Percentiles rank a stretch among this genome's conserved stretches.
These are phyloP conservation scores for Scalopus aquaticus DNA, from an alignment of 2,113 vertebrate genomes.

Conservation along the genomic window DNA sequence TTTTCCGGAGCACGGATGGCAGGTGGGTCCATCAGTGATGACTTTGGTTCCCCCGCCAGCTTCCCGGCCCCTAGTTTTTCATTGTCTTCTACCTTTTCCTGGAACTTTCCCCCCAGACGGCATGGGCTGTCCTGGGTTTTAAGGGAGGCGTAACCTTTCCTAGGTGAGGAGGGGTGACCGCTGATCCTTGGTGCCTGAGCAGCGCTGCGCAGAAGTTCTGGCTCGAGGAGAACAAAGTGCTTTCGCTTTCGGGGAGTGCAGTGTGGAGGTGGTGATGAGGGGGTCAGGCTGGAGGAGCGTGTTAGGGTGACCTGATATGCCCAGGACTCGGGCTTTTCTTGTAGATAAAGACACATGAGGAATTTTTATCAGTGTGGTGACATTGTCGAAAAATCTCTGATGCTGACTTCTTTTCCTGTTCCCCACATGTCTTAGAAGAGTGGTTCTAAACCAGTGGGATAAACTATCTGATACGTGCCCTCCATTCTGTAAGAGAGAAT, in stretches of 20 bases:
- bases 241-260: neutral
- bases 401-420: neutral
- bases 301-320: neutral
- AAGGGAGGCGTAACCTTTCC: neutral
- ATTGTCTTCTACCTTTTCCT: neutral
- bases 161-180: neutral
- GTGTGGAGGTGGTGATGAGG: neutral
- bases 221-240: neutral
- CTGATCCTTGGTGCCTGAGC: neutral
- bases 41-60: neutral
- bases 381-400: neutral
- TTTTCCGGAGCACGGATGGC: neutral
- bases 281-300: neutral
- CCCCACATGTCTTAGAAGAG: neutral
- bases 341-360: neutral
- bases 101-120: neutral
- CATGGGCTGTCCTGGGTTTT: neutral
- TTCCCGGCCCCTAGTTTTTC: neutral
- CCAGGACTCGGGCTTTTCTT: neutral
- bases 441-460: neutral
- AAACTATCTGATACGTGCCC: neutral
- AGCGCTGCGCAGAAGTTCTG: neutral
- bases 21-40: neutral
- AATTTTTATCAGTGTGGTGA: neutral
- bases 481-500: neutral